Base-by-base conservation (phyloP, 2,888 invertebrate genomes). In the Phalera bucephala region DNA sequence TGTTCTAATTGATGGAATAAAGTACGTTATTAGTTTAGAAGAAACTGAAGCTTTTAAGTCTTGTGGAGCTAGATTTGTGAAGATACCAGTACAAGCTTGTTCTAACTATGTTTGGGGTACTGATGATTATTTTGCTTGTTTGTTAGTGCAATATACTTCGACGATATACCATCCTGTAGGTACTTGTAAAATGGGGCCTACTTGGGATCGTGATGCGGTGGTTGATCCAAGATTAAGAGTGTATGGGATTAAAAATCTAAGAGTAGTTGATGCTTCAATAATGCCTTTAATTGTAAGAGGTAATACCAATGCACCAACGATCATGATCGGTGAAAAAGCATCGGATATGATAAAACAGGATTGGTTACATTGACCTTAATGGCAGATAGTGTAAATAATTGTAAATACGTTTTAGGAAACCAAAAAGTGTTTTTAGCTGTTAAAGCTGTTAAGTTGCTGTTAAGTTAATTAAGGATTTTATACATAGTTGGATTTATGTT, bases 311-410 rank as follows among this genome's bases (percentile, higher is more conserved):
- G 96, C 95, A 0, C 95, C 96, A 0, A 92, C 93, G 0, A 94
- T 96, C 8, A 96, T 96, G 96, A 95, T 96, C 35, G 96, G 93
- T 0, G 96, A 97, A 67, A 95, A 95, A 56, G 95, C 92, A 0
- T 91, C 94, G 1, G 95, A 96, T 75, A 91, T 95, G 87, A 93
- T 95, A 32, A 95, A 95, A 65, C 91, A 94, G 62, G 83, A 86
- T 42, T 83, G 84, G 82, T 45, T 72, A 17, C 52, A 69, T 20
- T 23, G 7, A 23, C 0, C 26, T 27, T 30, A 23, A 7, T 14
- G 9, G 2, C 26, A 41, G 12, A 23, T n/a, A 20, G 1, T 48
- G 45, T 55, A 51, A 37, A 51, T 51, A 45, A 25, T 36, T 55
- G 20, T 52, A 36, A 20, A 33, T 49, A 56, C 9, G 20, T 25